A percentile compares a stretch with the other conserved stretches of the same genome.
Evolutionary conservation across 2,113 vertebrate species (phyloP).

Genomic region (Mesembrinibis cayennensis): DNA sequence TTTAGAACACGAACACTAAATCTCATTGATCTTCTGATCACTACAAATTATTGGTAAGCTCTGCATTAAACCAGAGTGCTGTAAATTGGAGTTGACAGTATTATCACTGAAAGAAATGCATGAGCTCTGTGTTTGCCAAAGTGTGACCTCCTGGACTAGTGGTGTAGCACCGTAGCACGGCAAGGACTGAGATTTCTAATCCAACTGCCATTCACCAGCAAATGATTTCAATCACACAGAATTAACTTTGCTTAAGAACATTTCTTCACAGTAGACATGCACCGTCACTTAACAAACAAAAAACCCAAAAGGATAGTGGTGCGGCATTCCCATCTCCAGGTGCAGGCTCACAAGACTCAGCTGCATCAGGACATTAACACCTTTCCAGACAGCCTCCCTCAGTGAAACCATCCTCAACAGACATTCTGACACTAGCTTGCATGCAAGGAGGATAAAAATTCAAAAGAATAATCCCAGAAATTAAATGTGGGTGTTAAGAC

Average conservation of each 20-base stretch:
- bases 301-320: background rate
- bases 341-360: background rate
- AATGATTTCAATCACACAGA: background rate
- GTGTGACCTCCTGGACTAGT: background rate
- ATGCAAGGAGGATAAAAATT: background rate
- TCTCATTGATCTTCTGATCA: slow-evolving; percentile 69
- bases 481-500: background rate
- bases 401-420: background rate
- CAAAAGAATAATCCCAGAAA: background rate
- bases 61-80: slow-evolving; percentile 41
- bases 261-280: background rate
- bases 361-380: background rate
- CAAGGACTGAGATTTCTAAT: background rate
- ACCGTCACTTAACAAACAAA: background rate
- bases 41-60: slow-evolving; percentile 71
- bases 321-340: background rate
- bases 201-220: background rate
- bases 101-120: slow-evolving; percentile 52
- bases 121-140: slow-evolving; percentile 2
- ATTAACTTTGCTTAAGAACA: background rate
- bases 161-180: background rate
- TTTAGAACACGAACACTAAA: slow-evolving; percentile 42
- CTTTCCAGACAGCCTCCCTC: background rate
- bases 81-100: slow-evolving; percentile 65
- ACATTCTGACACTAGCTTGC: background rate